Conservation (phyloP, 2,113 vertebrate species). For the Nannobrachium achirus region DNA sequence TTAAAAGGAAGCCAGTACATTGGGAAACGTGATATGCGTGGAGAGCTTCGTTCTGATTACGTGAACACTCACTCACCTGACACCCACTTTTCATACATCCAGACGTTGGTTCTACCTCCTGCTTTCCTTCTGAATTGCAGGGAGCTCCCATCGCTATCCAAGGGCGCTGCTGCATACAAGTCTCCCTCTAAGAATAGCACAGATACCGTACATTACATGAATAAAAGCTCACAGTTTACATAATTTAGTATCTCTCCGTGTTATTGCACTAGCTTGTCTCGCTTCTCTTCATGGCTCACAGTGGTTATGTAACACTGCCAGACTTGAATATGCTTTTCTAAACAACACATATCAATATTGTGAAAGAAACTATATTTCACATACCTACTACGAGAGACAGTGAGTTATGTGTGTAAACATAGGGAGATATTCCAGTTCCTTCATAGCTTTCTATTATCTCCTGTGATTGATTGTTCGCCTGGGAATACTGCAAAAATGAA, state of each 20-base stretch:
- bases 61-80: constrained; percentile 60
- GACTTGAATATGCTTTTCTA: constrained; percentile 10
- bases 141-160: constrained; percentile 62
- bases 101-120: constrained; percentile 63
- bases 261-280: constrained; percentile 4
- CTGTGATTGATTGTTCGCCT: constrained; percentile 45
- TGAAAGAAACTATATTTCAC: constrained; percentile 7
- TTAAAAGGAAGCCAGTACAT: background rate
- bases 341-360: background rate
- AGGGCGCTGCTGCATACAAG: constrained; percentile 75
- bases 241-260: constrained; percentile 17
- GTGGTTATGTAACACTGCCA: constrained; percentile 21
- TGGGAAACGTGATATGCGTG: too few relatives aligned
- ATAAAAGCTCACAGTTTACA: background rate
- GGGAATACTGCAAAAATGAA: constrained; percentile 43
- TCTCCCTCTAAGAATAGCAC: constrained; percentile 70
- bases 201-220: constrained; percentile 13
- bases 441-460: constrained; percentile 42
- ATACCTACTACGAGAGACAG: constrained; percentile 75
- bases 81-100: constrained; percentile 79
- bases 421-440: constrained; percentile 72
- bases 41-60: too few relatives aligned
- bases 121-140: constrained; percentile 76
- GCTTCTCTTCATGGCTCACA: background rate
- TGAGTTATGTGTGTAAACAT: constrained; percentile 66